Conservation (phyloP, 2,113 vertebrate species). For the Xyliphius kryptos region DNA sequence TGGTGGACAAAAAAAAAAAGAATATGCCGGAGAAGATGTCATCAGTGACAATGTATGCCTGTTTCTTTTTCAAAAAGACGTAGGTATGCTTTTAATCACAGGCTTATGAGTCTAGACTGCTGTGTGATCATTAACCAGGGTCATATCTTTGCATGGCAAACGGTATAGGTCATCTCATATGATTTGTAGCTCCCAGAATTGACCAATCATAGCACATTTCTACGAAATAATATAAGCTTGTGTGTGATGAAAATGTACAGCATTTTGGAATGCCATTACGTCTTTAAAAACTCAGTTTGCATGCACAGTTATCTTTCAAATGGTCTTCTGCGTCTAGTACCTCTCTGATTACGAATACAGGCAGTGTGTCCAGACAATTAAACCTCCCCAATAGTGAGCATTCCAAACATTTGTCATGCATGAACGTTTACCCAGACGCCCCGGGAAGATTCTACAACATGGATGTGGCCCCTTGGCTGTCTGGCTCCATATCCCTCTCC, state of each 20-base stretch:
- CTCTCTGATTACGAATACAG: conserved; percentile 61
- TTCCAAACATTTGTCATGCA: conserved; percentile 70
- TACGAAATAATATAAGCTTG: too few species aligned
- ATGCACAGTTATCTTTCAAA: conserved; percentile 33
- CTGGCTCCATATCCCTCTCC: conserved; percentile 49
- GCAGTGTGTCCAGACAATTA: conserved; percentile 63
- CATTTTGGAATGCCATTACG: too few species aligned
- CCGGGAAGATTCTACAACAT: conserved; percentile 67
- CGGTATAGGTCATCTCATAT: too few species aligned
- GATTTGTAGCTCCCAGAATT: too few species aligned
- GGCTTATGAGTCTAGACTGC: conserved; percentile 33
- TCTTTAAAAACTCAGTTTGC: not conserved
- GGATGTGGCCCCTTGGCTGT: conserved; percentile 54
- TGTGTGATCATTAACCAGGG: conserved; percentile 37
- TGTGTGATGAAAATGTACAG: too few species aligned
- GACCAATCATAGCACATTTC: too few species aligned
- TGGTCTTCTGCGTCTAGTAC: conserved; percentile 42
- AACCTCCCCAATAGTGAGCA: conserved; percentile 66
- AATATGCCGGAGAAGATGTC: conserved; percentile 7
- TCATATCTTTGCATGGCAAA: conserved; percentile 28
- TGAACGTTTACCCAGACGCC: conserved; percentile 69
- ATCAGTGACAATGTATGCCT: too few species aligned
- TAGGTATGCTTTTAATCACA: conserved; percentile 23
- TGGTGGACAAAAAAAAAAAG: conserved; percentile 30
- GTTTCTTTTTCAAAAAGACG: too few species aligned